Base-by-base conservation (phyloP, 2,888 invertebrate species). In the Melanostoma mellinum region DNA sequence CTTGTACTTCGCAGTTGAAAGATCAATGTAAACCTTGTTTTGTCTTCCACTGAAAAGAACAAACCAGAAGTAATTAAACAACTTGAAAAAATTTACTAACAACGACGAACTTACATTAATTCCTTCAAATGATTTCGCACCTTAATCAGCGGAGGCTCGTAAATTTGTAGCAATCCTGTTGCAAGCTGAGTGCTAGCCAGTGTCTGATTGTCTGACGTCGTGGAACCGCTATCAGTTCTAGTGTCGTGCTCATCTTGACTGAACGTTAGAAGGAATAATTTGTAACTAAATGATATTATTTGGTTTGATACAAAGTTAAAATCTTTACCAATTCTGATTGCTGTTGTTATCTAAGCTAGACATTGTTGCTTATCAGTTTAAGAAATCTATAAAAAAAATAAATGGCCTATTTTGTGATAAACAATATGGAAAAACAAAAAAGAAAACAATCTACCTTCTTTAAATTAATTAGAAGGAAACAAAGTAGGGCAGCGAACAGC, bases 11-110 rank as follows among this genome's bases (percentile, higher is more conserved):
- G 90, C 90, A 6, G 88, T 87, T 36, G 90, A 90, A 38, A 91
- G 77, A 80, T 91, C 90, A 68, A 90, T 88, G 80, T 90, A 90
- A 52, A 90, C 89, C 86, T 89, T 90, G 63, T 90, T 90, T 75
- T 91, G 91, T 40, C 90, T 90, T 3, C 88, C 88, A 61, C 91
- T 91, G 9, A 5, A 58, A n/a, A 42, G 0, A 30, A 46, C 3
- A 48, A 20, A 73, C 33, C 38, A 36, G 4, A 9, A 6, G 4
- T 58, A 0, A 35, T 0, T 32, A 32, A 3, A 9, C 4, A 32
- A 3, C 4, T 20, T 30, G 1, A 20, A 6, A 4, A 2, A n/a
- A 6, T 9, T 1, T 48, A 48, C 65, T 50, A 71, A 9, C 0
- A n/a, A 6, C 30, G 5, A 30, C 36, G 2, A 65, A 82, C 87